phyloP scores from a whole-genome alignment of 2,888 invertebrate species.

The Dermolepida albohirtum region DNA sequence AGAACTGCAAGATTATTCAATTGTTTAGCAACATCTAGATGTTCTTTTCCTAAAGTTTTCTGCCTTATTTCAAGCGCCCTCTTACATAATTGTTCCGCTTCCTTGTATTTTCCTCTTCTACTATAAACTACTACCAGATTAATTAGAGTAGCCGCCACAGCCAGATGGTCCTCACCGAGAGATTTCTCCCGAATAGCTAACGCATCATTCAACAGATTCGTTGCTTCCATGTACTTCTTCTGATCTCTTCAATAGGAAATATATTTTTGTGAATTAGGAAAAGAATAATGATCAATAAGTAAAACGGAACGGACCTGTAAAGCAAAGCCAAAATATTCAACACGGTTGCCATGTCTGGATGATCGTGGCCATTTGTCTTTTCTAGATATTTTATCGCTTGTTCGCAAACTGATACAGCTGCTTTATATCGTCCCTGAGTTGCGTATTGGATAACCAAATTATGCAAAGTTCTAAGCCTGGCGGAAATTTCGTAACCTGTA shows the following conservation, averaged over 20 bases:
- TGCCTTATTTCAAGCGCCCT: conserved; percentile 98
- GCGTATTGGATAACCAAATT: conserved; percentile 99
- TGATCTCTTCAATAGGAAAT: conserved; percentile 80
- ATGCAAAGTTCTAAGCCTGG: conserved; percentile 95
- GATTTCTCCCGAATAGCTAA: conserved; percentile 98
- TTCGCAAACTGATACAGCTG: conserved; percentile 99
- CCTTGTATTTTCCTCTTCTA: conserved; percentile 97
- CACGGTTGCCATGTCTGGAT: conserved; percentile 99
- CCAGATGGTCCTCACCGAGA: conserved; percentile 98
- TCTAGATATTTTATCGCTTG: conserved; percentile 99
- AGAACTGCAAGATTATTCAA: conserved; percentile 97
- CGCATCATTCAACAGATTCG: conserved; percentile 97
- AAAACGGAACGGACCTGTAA: conserved; percentile 70
- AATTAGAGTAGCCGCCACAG: conserved; percentile 99
- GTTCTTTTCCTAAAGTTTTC: conserved; percentile 96
- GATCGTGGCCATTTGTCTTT: conserved; percentile 98
- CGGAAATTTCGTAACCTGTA: conserved; percentile 99
- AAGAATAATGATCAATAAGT: background rate
- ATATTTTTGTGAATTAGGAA: conserved; percentile 12
- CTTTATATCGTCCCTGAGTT: conserved; percentile 96
- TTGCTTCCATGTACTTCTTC: conserved; percentile 99
- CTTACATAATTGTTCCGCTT: conserved; percentile 99
- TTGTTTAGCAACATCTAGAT: conserved; percentile 99
- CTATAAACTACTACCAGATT: conserved; percentile 99
- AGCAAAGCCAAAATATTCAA: conserved; percentile 98